phyloP scores from a whole-genome alignment of 1,140 invertebrate species.

The Drosophila bipectinata region DNA sequence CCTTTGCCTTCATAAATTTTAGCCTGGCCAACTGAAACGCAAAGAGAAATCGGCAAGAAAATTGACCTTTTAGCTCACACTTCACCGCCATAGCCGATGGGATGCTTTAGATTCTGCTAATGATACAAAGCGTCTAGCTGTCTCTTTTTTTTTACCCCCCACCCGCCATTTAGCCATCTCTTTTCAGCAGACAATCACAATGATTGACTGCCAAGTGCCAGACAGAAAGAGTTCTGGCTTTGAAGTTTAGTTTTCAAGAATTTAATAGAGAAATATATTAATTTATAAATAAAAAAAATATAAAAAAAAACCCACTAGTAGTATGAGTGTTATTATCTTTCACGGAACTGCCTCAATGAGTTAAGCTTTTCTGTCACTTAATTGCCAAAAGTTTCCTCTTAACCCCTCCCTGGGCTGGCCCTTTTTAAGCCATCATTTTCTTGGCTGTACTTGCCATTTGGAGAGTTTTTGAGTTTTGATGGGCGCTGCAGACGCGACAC shows the following conservation, averaged over 20 bases:
- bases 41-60: constrained; percentile 69
- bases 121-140: constrained; percentile 50
- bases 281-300: not conserved
- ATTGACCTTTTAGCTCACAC: constrained; percentile 64
- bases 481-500: constrained; percentile 65
- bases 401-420: not conserved
- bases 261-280: not conserved
- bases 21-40: constrained; percentile 39
- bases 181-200: constrained; percentile 26
- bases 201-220: constrained; percentile 3
- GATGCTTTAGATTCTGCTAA: constrained; percentile 47
- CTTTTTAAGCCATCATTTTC: constrained; percentile 8
- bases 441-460: constrained; percentile 42
- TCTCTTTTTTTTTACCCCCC: constrained; percentile 2
- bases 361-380: constrained; percentile 25
- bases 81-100: not conserved
- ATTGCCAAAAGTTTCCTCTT: constrained; percentile 57
- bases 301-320: too few relatives aligned
- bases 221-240: not conserved
- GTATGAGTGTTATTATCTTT: not conserved
- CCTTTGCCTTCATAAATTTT: constrained; percentile 57
- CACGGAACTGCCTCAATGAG: constrained; percentile 13
- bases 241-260: not conserved
- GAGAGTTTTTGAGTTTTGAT: constrained; percentile 53
- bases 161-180: not conserved